A percentile compares a stretch with the other conserved stretches of the same genome.
phyloP scores from a whole-genome alignment of 2,888 invertebrate species.

The Quadriops clusia region DNA sequence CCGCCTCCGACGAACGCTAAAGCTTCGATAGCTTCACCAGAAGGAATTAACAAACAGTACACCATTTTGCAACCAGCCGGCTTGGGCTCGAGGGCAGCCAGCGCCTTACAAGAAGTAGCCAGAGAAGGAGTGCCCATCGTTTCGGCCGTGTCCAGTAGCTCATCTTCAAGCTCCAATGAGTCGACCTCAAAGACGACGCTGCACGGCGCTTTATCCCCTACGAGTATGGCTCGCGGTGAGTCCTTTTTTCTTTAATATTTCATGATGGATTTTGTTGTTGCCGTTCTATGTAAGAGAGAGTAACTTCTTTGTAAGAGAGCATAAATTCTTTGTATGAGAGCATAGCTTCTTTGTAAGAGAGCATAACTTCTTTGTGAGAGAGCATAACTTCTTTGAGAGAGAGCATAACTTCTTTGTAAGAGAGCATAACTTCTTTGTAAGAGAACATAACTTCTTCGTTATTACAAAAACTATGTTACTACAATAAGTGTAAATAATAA shows the following conservation, averaged over 20 bases:
- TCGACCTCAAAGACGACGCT: conserved; percentile 22
- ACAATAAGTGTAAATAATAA: too few relatives aligned
- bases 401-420: too few relatives aligned
- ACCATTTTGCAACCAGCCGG: conserved; percentile 79
- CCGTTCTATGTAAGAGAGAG: too few relatives aligned
- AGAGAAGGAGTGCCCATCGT: conserved; percentile 54
- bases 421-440: too few relatives aligned
- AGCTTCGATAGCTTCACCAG: conserved; percentile 32
- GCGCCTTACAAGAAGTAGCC: conserved; percentile 62
- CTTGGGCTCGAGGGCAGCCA: conserved; percentile 67
- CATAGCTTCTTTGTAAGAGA: too few relatives aligned
- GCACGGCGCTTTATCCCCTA: conserved; percentile 57
- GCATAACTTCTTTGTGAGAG: too few relatives aligned
- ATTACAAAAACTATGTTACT: too few relatives aligned
- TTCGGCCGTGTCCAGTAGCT: conserved; percentile 39
- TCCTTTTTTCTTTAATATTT: conserved; percentile 10
- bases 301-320: too few relatives aligned
- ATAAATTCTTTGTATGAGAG: too few relatives aligned
- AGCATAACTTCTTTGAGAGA: too few relatives aligned
- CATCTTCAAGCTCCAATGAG: conserved; percentile 21
- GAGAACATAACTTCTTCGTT: too few relatives aligned
- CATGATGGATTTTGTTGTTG: conserved; percentile 1
- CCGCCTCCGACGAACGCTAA: conserved; percentile 13
- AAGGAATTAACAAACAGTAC: conserved; percentile 60
- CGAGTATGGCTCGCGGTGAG: conserved; percentile 68